Conservation (phyloP, 2,113 vertebrate species). For the Syngnathus floridae region DNA sequence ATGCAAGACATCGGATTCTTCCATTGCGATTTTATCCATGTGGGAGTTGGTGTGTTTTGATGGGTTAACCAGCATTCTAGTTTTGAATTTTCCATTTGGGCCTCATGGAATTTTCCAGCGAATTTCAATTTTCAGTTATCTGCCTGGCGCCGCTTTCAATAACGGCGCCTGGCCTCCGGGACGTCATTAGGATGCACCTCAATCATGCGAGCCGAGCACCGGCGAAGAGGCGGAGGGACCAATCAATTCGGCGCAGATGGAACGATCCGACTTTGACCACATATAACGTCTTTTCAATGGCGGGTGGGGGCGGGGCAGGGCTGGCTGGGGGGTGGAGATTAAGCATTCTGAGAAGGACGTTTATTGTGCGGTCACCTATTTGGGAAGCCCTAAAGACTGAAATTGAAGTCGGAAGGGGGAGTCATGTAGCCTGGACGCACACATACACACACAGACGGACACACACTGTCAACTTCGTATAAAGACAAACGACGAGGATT, state of each 20-base stretch:
- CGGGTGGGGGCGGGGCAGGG: neutral
- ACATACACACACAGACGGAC: neutral
- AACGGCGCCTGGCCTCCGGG: conserved; percentile 45
- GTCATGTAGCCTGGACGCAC: neutral
- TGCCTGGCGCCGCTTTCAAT: conserved; percentile 2
- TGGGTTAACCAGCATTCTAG: neutral
- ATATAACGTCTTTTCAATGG: neutral
- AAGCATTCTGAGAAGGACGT: neutral
- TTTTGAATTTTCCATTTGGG: neutral
- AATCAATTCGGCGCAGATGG: conserved; percentile 49
- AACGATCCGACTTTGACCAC: conserved; percentile 30
- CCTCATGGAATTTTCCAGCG: neutral
- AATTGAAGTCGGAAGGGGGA: neutral
- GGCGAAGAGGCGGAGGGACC: conserved; percentile 39
- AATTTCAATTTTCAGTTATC: neutral
- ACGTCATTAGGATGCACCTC: conserved; percentile 56
- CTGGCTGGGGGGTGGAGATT: neutral
- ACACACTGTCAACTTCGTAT: neutral
- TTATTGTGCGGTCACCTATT: neutral
- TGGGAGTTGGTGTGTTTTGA: neutral
- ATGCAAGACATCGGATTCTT: no score
- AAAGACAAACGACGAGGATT: no score
- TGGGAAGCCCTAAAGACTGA: neutral
- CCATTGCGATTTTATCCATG: neutral
- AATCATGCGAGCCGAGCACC: conserved; percentile 36